phyloP scores from a whole-genome alignment of 1,140 invertebrate genomes.

The Drosophila prosaltans region DNA sequence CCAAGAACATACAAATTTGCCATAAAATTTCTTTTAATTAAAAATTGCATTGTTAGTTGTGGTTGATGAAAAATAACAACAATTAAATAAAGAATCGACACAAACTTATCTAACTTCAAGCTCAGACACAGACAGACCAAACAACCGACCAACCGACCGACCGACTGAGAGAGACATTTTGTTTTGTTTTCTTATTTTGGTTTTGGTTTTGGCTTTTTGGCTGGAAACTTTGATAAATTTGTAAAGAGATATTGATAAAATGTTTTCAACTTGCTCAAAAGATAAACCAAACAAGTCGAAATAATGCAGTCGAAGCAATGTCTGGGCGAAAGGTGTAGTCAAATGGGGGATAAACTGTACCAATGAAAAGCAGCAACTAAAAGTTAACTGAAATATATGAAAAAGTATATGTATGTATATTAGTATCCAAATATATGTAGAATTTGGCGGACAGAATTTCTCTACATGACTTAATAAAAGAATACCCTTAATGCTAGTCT shows the following conservation, averaged over 20 bases:
- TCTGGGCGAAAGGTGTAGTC: slow-evolving; percentile 38
- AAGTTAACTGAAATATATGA: not conserved
- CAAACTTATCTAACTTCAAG: slow-evolving; percentile 10
- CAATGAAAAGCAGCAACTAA: not conserved
- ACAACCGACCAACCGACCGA: too few species aligned
- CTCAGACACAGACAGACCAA: not conserved
- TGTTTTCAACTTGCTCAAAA: slow-evolving; percentile 48
- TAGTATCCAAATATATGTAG: too few species aligned
- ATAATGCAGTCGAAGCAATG: slow-evolving; percentile 23
- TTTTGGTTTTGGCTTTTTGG: slow-evolving; percentile 1
- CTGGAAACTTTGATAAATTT: slow-evolving; percentile 18
- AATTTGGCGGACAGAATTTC: too few species aligned
- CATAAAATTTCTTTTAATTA: slow-evolving; percentile 11
- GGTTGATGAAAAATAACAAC: slow-evolving; percentile 14
- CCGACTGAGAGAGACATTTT: not conserved
- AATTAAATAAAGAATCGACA: slow-evolving; percentile 9
- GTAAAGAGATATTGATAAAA: slow-evolving; percentile 28
- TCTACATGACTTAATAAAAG: too few species aligned
- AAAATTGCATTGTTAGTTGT: slow-evolving; percentile 14
- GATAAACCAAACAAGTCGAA: slow-evolving; percentile 54
- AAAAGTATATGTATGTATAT: too few species aligned
- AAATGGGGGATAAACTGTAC: slow-evolving; percentile 33
- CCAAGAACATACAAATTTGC: slow-evolving; percentile 61
- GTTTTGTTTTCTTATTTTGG: not conserved
- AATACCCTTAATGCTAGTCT: too few species aligned